Evolutionary conservation across 2,113 vertebrate species (phyloP), one percentile per base, ranked within the genome.

Genomic region (Colaptes auratus): DNA sequence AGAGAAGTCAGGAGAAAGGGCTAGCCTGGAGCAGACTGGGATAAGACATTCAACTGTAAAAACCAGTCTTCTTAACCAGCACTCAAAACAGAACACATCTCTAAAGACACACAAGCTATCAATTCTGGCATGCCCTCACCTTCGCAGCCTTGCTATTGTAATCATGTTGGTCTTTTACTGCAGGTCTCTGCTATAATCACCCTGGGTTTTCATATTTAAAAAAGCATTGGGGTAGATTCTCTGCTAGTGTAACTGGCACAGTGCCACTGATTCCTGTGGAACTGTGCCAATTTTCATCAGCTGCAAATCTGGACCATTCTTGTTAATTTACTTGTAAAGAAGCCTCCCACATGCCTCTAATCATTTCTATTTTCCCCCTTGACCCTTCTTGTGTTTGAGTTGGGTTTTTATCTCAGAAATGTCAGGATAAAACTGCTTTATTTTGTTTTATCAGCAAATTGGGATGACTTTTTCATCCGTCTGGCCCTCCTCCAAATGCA

Each of bases 301-400:
- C 94, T 96, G 94, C 93, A 93, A 81, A 94, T 95, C 95, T 92
- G 58, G 85, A 78, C 89, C 70, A 92, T 95, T 95, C 88, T 95
- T 90, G 82, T 44, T 92, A 91, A 96, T 95, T 96, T 88, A 60
- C 76, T 93, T 61, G 36, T 72, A 88, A 90, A 97, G 88, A 88
- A 95, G 89, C 89, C 89, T 82, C 75, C 88, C 82, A 89, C 87
- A 95, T 81, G 91, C 89, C 79, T 89, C 94, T 95, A 95, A 95
- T 96, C 78, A 95, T 64, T 96, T 74, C 95, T 65, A 89, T 96
- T 93, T 96, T 91, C 92, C 91, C 95, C 82, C 85, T 95, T 96
- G 96, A 96, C 95, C 94, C 39, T 95, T 94, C 44, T 82, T 58
- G 73, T 39, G 52, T 77, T 77, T 59, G 81, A 73, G 63, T 27